Base-by-base conservation (phyloP, 2,797 vertebrate species). In the Coracias cyanogaster region DNA sequence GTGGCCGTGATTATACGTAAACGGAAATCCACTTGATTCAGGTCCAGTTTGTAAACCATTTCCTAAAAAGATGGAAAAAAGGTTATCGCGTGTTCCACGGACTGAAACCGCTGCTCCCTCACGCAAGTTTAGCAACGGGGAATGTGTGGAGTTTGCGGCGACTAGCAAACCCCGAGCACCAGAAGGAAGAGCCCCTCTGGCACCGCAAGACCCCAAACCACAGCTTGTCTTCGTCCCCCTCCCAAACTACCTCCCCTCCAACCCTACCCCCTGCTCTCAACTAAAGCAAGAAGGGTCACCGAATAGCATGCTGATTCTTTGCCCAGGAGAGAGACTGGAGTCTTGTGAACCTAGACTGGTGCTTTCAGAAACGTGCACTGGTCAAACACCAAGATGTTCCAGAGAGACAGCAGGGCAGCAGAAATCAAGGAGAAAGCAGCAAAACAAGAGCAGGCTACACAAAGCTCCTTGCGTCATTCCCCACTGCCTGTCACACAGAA, bases 21-120 rank as follows among this genome's bases (percentile, higher is more conserved):
- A 97, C 2, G 98, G 86, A 35, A 98, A 96, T 94, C 97, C 98
- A 83, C 97, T 97, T 89, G 98, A 98, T 88, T 98, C 97, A 82
- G 98, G 98, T 46, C 98, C 98, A 43, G 97, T 96, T 90, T 98
- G 98, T 96, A 98, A 96, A 95, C 99, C 99, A 15, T 99, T 99
- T 97, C 99, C 99, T 99, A 97, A 48, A 89, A 76, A 95, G 67
- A 96, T 58, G 78, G 48, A 72, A 78, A 78, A 88, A 76, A 61
- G 11, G n/a, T 93, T 58, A 93, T 89, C 65, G 31, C 45, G 0
- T 70, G 64, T 52, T 82, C 90, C 41, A 55, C 0, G 2, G 39
- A 35, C 19, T 35, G 65, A 78, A 86, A 28, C 43, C 58, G 35
- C 51, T 0, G 2, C 62, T 62, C 31, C 46, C 29, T 65, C 29